Base-by-base conservation (phyloP, 2,113 vertebrate species). In the Indicator maculatus region DNA sequence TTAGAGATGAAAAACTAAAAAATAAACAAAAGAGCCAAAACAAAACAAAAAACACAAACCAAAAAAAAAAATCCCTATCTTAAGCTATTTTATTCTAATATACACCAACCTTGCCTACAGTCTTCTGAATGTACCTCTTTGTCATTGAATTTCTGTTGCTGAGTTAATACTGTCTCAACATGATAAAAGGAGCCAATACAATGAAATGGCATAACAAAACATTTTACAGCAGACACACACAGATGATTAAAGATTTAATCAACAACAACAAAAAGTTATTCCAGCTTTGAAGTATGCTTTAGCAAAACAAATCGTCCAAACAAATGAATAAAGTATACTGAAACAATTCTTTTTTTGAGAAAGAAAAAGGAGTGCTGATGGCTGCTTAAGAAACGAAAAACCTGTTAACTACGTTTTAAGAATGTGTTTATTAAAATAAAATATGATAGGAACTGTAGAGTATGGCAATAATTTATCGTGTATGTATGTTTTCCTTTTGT, bases 201-300 rank as follows among this genome's bases (percentile, higher is more conserved):
- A 88, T 70, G 70, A 64, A 95, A 84, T 89, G 92, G 88, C 67
- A 90, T 83, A 94, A 96, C 93, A 95, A 96, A 97, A 95, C 88
- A 55, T 93, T 94, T 94, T 95, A 88, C 55, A 78, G 77, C 59
- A 92, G 83, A 61, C 88, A 92, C 63, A 94, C 55, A 92, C 23
- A 95, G 85, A 95, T 86, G 86, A 89, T 95, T 95, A 96, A 96
- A 96, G 91, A 95, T 95, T 96, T 83, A 90, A 95, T 96, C 95
- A 93, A 93, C 90, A 95, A 96, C 93, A 94, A 95, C 85, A 95
- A 96, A 94, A 96, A 93, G 74, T 86, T 88, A 95, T 66, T 45
- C 50, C 56, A 94, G 33, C 77, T 95, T 92, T 94, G 89, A 97
- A 96, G 64, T 84, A 80, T 50, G 74, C n/a, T 95, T 95, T 97